Conservation (phyloP, 2,797 vertebrate species). For the Aeoliscus strigatus region DNA sequence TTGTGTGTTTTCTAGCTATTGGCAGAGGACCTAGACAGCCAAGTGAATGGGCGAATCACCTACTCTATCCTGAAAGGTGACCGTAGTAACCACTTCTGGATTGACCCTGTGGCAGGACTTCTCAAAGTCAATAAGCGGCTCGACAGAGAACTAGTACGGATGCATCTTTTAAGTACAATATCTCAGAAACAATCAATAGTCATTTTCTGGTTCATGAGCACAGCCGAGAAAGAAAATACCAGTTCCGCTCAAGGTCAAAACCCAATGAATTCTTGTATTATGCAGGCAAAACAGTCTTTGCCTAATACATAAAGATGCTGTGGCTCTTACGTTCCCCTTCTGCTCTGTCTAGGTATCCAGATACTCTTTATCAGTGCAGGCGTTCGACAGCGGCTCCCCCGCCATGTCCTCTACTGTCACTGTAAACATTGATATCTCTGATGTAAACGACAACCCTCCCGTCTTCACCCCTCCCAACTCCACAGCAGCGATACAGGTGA, state of each 20-base stretch:
- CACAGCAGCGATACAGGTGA: slow-evolving; percentile 88
- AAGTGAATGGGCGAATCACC: slow-evolving; percentile 86
- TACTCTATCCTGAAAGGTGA: slow-evolving; percentile 91
- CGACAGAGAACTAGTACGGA: slow-evolving; percentile 89
- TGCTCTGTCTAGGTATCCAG: slow-evolving; percentile 78
- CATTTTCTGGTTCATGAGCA: slow-evolving; percentile 56
- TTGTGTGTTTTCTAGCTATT: slow-evolving; percentile 73
- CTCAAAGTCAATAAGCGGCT: slow-evolving; percentile 91
- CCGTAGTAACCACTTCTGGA: slow-evolving; percentile 89
- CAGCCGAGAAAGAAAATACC: slow-evolving; percentile 17
- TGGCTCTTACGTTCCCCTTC: slow-evolving; percentile 1
- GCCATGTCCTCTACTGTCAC: slow-evolving; percentile 85
- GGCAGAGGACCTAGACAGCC: slow-evolving; percentile 92
- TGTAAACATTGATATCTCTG: slow-evolving; percentile 92
- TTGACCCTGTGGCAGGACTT: slow-evolving; percentile 86
- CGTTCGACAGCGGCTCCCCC: slow-evolving; percentile 89
- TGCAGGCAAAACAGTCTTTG: slow-evolving; percentile 9
- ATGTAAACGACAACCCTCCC: slow-evolving; percentile 93
- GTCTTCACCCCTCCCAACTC: slow-evolving; percentile 86
- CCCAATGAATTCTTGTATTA: slow-evolving; percentile 28
- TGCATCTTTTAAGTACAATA: slow-evolving; percentile 27
- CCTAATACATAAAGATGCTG: slow-evolving; percentile 29
- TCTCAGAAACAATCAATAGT: slow-evolving; percentile 50
- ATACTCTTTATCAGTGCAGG: slow-evolving; percentile 89
- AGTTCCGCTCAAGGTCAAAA: slow-evolving; percentile 38